A percentile compares a stretch with the other conserved stretches of the same genome.
These are phyloP conservation scores for Limnothrissa miodon DNA, from an alignment of 2,113 vertebrate species.

Conservation along the genomic window DNA sequence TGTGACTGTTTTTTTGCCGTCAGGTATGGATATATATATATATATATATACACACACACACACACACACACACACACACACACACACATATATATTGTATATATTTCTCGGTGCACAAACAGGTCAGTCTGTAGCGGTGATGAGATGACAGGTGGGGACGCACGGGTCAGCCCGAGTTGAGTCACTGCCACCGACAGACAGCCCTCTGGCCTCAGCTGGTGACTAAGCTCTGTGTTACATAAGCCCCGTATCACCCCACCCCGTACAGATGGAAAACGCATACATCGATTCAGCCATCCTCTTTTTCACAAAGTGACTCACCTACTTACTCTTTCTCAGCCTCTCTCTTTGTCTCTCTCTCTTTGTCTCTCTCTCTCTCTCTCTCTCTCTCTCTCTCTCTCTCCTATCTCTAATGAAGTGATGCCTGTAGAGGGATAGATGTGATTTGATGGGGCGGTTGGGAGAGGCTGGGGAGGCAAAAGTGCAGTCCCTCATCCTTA, in stretches of 20 bases:
- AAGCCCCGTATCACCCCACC: background rate
- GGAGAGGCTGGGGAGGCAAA: background rate
- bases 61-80: no score
- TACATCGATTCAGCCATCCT: background rate
- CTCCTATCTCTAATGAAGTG: background rate
- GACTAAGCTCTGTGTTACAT: background rate
- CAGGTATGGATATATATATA: no score
- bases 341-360: background rate
- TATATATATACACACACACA: no score
- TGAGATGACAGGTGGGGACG: background rate
- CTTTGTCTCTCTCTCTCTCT: background rate
- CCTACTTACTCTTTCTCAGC: background rate
- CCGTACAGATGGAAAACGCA: background rate
- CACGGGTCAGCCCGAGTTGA: background rate
- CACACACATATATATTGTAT: background rate
- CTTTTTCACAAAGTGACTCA: background rate
- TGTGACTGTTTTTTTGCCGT: no score
- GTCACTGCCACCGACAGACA: background rate
- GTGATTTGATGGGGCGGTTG: background rate
- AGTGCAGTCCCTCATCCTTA: background rate
- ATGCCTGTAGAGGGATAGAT: background rate
- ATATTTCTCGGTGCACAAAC: constrained; percentile 1
- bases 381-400: background rate
- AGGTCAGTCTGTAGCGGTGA: background rate
- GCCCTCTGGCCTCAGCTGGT: background rate